Evolutionary conservation across 2,797 vertebrate genomes (phyloP).

Genomic region (Catamblyrhynchus diadema): DNA sequence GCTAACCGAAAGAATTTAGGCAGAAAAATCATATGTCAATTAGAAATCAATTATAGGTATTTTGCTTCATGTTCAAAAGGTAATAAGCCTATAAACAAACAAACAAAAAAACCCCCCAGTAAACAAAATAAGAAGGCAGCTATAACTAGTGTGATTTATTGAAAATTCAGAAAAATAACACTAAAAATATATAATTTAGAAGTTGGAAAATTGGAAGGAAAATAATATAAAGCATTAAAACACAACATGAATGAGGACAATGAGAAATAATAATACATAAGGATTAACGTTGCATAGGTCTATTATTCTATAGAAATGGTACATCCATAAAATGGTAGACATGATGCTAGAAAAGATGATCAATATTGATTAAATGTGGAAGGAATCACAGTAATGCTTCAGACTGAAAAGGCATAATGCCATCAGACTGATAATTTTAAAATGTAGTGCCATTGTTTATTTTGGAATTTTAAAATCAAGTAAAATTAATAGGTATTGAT

Average conservation of each 20-base stretch:
- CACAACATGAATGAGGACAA: not conserved
- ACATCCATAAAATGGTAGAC: not conserved
- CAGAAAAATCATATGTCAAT: not conserved
- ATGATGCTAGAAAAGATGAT: not conserved
- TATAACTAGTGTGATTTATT: not conserved
- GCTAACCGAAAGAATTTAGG: not conserved
- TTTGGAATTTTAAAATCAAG: not conserved
- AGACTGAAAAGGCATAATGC: not conserved
- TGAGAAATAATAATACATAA: not conserved
- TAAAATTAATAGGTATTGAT: not conserved
- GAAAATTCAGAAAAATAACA: not conserved
- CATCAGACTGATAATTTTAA: not conserved
- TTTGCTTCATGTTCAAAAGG: not conserved
- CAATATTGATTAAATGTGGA: not conserved
- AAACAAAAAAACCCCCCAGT: not conserved
- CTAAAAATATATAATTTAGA: not conserved
- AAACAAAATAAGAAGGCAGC: not conserved
- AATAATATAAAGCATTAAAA: not conserved
- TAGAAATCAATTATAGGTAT: not conserved
- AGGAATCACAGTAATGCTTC: not conserved
- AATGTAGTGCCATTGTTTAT: not conserved
- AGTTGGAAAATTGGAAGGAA: not conserved
- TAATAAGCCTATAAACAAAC: not conserved
- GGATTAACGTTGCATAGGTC: not conserved
- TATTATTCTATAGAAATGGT: not conserved